Evolutionary conservation across 1,140 invertebrate genomes (phyloP).

Genomic region (Goniozus legneri): DNA sequence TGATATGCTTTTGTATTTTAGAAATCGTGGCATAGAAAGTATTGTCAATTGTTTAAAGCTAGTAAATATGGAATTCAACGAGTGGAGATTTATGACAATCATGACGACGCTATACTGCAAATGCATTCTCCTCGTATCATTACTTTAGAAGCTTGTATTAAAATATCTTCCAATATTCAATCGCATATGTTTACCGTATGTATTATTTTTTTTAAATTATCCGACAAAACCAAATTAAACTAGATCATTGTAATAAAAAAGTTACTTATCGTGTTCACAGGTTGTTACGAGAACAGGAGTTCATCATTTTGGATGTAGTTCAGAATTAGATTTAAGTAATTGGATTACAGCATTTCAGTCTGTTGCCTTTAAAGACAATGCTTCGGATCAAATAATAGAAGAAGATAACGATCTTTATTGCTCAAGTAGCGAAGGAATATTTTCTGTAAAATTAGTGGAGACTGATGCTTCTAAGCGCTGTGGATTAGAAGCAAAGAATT

Average conservation of each 20-base stretch:
- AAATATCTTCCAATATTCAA: conserved; percentile 67
- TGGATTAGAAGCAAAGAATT: conserved; percentile 66
- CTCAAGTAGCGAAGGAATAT: conserved; percentile 74
- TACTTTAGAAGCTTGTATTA: conserved; percentile 80
- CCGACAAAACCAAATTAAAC: no score
- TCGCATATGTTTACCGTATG: conserved; percentile 57
- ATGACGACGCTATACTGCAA: conserved; percentile 65
- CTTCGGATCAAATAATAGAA: conserved; percentile 65
- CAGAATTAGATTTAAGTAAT: conserved; percentile 68
- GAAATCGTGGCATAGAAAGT: conserved; percentile 78
- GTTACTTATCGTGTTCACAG: conserved; percentile 29
- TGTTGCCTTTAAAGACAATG: conserved; percentile 75
- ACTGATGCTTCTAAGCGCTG: conserved; percentile 76
- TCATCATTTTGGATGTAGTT: conserved; percentile 68
- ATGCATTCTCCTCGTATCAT: conserved; percentile 68
- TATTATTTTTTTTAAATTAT: conserved; percentile 11
- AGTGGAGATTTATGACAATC: conserved; percentile 78
- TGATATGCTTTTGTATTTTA: no score
- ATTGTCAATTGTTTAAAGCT: conserved; percentile 72
- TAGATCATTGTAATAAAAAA: background rate
- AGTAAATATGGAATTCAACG: conserved; percentile 81
- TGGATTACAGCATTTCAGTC: conserved; percentile 76
- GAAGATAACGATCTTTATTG: conserved; percentile 86
- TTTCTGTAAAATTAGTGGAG: conserved; percentile 71
- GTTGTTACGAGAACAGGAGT: conserved; percentile 70